Evolutionary conservation across 2,888 invertebrate species (phyloP).

Genomic region (Drosophila kokeensis): DNA sequence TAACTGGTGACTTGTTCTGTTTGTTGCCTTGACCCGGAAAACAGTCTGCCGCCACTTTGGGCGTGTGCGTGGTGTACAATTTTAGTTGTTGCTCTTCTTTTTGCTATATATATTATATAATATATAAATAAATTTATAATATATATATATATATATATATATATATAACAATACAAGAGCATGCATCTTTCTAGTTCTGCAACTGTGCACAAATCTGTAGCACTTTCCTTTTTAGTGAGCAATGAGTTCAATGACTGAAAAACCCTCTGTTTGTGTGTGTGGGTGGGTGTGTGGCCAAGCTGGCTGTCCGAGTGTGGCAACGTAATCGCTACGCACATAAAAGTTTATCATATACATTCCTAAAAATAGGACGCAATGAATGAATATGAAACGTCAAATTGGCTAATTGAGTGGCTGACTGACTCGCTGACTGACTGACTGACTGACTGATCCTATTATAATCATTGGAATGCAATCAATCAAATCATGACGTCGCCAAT

Average conservation of each 20-base stretch:
- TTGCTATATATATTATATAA: slow-evolving; percentile 7
- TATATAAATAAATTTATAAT: slow-evolving; percentile 2
- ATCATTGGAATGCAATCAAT: slow-evolving; percentile 48
- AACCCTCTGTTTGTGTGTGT: slow-evolving; percentile 22
- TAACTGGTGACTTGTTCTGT: slow-evolving; percentile 18
- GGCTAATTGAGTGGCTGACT: slow-evolving; percentile 4
- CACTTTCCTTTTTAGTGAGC: slow-evolving; percentile 45
- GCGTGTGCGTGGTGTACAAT: slow-evolving; percentile 28
- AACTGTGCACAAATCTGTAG: slow-evolving; percentile 7
- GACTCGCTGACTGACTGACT: slow-evolving; percentile 34
- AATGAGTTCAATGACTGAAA: slow-evolving; percentile 62
- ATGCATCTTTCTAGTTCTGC: slow-evolving; percentile 10
- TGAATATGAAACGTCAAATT: slow-evolving; percentile 6
- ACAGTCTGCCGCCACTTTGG: slow-evolving; percentile 19
- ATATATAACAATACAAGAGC: slow-evolving; percentile 3
- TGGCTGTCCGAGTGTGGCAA: slow-evolving; percentile 22
- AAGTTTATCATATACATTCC: slow-evolving; percentile 12
- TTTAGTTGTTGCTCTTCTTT: slow-evolving; percentile 21
- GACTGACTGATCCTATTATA: slow-evolving; percentile 64
- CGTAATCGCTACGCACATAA: slow-evolving; percentile 24
- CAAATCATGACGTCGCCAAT: slow-evolving; percentile 59
- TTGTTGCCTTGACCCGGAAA: slow-evolving; percentile 66
- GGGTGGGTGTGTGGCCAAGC: slow-evolving; percentile 15
- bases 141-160: neutral
- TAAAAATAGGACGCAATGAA: slow-evolving; percentile 45